A percentile compares a stretch with the other conserved stretches of the same genome.
Conservation (phyloP, 2,888 invertebrate species). For the Sturmia bella region DNA sequence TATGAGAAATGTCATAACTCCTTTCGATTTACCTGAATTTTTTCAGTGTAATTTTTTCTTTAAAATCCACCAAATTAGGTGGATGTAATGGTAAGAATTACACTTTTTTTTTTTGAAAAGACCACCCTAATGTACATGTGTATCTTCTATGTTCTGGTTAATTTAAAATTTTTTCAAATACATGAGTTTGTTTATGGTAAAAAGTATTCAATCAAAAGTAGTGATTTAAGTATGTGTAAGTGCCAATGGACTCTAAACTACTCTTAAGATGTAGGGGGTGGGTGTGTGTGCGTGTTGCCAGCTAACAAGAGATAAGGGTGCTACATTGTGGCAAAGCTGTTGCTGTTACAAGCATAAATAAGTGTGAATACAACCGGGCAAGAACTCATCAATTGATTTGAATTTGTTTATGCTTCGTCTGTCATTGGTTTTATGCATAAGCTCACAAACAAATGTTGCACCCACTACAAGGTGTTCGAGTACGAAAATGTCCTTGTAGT, state of each 20-base stretch:
- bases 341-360: background rate
- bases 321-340: conserved; percentile 2
- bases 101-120: no score
- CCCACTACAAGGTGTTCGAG: background rate
- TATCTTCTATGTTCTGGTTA: background rate
- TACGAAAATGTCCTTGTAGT: conserved; percentile 2
- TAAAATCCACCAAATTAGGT: no score
- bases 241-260: background rate
- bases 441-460: background rate
- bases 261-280: conserved; percentile 10
- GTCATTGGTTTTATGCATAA: conserved; percentile 45
- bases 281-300: no score
- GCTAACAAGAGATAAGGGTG: conserved; percentile 44
- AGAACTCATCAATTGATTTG: conserved; percentile 60
- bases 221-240: conserved; percentile 22
- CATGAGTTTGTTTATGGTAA: conserved; percentile 12
- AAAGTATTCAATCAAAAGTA: conserved; percentile 52
- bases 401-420: conserved; percentile 65
- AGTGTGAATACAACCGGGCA: conserved; percentile 3
- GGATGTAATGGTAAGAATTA: no score
- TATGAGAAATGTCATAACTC: no score
- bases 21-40: no score
- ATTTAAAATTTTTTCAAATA: background rate
- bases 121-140: background rate
- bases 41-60: no score